Conservation (phyloP, 2,113 vertebrate genomes). For the Heloderma charlesbogerti region DNA sequence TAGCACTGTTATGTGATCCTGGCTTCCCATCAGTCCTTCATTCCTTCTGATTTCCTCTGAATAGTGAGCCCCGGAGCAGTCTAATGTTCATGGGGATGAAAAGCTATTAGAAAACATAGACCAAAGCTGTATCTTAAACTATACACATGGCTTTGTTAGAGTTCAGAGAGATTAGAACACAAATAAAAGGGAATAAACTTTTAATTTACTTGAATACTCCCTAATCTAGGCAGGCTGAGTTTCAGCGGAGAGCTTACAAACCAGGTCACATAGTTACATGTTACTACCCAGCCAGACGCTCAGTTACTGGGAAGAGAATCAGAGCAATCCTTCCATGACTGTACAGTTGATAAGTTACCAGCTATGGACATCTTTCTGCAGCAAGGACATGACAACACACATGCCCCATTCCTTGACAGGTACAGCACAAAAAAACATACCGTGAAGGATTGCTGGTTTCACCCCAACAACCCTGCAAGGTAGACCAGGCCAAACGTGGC, state of each 20-base stretch:
- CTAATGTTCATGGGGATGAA: neutral
- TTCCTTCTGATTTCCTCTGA: neutral
- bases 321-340: neutral
- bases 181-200: neutral
- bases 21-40: neutral
- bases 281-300: neutral
- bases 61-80: neutral
- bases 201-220: neutral
- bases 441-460: too few relatives aligned
- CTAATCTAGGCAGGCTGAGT: neutral
- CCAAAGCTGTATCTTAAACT: neutral
- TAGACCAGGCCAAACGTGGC: too few relatives aligned
- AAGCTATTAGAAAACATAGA: neutral
- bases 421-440: neutral
- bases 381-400: neutral
- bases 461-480: too few relatives aligned
- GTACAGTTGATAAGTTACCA: neutral
- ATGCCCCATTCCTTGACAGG: neutral
- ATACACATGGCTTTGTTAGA: neutral
- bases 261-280: neutral
- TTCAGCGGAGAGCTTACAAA: neutral
- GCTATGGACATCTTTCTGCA: neutral
- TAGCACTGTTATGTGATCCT: neutral
- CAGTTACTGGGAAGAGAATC: neutral
- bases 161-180: neutral